Evolutionary conservation across 2,113 vertebrate genomes (phyloP).

Genomic region (Heteronetta atricapilla): DNA sequence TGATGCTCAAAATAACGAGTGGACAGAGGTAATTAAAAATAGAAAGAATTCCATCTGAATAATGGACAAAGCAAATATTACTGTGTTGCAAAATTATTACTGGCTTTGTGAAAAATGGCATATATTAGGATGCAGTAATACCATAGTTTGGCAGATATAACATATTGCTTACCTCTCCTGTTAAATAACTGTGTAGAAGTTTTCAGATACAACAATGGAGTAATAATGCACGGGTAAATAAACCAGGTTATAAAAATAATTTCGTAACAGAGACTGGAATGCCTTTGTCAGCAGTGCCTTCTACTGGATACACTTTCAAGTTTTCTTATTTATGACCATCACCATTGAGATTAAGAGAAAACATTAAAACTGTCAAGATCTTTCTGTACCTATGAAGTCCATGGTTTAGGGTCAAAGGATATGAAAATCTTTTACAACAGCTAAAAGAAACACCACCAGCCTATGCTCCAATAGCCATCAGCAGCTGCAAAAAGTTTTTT

Average conservation of each 20-base stretch:
- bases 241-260: fast-evolving
- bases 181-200: fast-evolving
- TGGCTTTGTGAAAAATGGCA: fast-evolving
- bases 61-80: fast-evolving
- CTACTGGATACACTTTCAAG: neutral
- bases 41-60: fast-evolving
- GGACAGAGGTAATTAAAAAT: slow-evolving; percentile 87
- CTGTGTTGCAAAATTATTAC: fast-evolving
- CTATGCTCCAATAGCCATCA: neutral
- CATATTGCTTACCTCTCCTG: neutral
- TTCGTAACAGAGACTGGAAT: neutral
- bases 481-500: neutral
- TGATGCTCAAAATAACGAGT: slow-evolving; percentile 93
- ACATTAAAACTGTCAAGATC: neutral
- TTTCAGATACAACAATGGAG: neutral
- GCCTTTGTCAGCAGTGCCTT: neutral
- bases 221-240: fast-evolving
- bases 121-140: fast-evolving
- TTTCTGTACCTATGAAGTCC: neutral
- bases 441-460: neutral
- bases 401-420: fast-evolving
- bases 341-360: neutral
- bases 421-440: neutral
- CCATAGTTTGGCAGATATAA: neutral
- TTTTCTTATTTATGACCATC: fast-evolving